Conservation (phyloP, 2,113 vertebrate genomes). For the Entomyzon cyanotis region DNA sequence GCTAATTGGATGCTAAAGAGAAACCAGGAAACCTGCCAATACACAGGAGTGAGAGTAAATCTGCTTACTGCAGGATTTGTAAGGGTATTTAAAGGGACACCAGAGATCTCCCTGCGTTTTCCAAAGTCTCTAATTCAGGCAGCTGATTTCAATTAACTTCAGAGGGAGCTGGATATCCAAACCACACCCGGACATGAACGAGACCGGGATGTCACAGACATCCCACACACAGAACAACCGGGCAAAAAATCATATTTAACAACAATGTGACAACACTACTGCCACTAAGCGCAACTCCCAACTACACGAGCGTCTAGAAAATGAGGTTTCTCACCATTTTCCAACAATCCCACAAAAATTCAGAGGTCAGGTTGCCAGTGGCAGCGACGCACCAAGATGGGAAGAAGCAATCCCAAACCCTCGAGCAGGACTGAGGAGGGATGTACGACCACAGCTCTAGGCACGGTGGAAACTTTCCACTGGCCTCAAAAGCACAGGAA, state of each 20-base stretch:
- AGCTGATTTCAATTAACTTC: not conserved
- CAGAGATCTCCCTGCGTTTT: not conserved
- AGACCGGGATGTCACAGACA: rapidly evolving
- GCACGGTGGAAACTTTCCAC: not conserved
- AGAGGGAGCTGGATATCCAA: not conserved
- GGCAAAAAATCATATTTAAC: not conserved
- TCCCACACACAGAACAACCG: rapidly evolving
- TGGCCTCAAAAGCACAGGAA: not conserved
- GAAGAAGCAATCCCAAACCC: not conserved
- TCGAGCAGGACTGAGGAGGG: not conserved
- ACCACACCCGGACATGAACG: not conserved
- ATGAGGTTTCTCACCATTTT: not conserved
- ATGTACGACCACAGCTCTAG: rapidly evolving
- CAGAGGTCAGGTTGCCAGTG: not conserved
- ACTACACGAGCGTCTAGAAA: not conserved
- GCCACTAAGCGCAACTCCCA: not conserved
- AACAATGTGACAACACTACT: rapidly evolving
- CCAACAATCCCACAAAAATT: not conserved
- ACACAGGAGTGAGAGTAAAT: not conserved
- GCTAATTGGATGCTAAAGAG: not conserved
- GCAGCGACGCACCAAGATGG: rapidly evolving
- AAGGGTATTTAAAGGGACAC: not conserved
- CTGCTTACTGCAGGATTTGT: not conserved
- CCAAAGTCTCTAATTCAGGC: not conserved
- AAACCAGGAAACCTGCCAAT: not conserved